These are phyloP conservation scores for Bombus breviceps DNA, from an alignment of 1,140 invertebrate species.

Conservation along the genomic window DNA sequence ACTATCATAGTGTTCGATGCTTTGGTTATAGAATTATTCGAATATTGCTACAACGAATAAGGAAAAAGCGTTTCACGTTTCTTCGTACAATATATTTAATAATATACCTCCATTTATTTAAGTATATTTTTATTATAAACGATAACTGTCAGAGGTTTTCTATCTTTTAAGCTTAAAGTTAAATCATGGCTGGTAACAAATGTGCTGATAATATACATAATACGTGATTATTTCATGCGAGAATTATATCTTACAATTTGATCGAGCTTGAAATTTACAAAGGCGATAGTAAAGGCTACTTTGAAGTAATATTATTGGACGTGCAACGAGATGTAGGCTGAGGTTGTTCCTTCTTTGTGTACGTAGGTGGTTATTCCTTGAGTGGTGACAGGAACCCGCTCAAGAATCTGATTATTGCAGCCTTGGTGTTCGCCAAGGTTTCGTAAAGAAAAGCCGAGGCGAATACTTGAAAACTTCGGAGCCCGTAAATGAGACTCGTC, in stretches of 20 bases:
- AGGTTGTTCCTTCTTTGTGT: constrained; percentile 1
- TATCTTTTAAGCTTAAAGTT: no score
- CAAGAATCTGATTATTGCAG: constrained; percentile 78
- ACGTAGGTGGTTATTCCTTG: constrained; percentile 29
- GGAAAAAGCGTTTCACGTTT: no score
- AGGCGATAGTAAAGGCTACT: neutral
- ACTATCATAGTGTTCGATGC: neutral
- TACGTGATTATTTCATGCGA: neutral
- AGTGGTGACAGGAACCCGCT: constrained; percentile 56
- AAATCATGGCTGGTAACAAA: no score
- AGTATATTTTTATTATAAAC: no score
- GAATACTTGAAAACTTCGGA: constrained; percentile 73
- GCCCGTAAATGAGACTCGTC: constrained; percentile 52
- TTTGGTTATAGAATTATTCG: neutral
- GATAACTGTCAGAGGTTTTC: no score
- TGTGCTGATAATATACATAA: neutral
- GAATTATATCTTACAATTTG: neutral
- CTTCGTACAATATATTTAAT: no score
- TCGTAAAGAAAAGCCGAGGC: constrained; percentile 35
- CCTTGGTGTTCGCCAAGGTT: constrained; percentile 69
- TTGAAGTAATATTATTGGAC: constrained; percentile 4
- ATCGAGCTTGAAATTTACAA: neutral
- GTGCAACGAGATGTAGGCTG: neutral
- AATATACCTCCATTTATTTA: no score
- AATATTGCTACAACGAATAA: no score